Conservation (phyloP, 2,113 vertebrate species). For the Podiceps cristatus region DNA sequence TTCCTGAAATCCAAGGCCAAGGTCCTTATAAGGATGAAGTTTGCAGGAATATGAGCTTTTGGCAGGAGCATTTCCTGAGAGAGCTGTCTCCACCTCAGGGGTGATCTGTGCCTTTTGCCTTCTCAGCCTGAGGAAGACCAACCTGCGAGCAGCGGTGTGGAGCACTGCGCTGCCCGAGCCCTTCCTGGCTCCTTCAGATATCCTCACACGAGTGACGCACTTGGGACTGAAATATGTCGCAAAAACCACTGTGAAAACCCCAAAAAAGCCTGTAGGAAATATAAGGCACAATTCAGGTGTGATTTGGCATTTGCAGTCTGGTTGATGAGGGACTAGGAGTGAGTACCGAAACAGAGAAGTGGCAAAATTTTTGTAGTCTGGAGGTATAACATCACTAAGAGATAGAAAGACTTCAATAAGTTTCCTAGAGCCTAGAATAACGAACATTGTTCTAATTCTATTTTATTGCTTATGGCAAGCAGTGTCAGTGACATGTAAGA, state of each 20-base stretch:
- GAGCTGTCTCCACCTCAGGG: neutral
- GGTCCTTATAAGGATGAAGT: neutral
- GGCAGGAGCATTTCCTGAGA: neutral
- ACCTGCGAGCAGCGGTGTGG: rapidly evolving
- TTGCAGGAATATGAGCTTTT: neutral
- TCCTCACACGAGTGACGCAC: neutral
- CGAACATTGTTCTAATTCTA: neutral
- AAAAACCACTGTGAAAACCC: neutral
- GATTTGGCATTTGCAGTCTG: neutral
- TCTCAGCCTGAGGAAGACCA: neutral
- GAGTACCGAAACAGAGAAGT: neutral
- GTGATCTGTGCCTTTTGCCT: neutral
- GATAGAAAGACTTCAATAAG: neutral
- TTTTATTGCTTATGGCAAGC: neutral
- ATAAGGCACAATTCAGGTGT: neutral
- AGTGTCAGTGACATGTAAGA: neutral
- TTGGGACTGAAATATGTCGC: neutral
- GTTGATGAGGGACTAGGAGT: neutral
- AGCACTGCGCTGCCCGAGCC: neutral
- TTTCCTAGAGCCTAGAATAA: neutral
- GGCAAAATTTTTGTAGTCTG: neutral
- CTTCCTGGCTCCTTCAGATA: neutral
- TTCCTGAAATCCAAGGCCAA: neutral
- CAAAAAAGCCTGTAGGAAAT: neutral
- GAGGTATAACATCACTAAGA: neutral